Percentiles rank a stretch among this genome's conserved stretches.
Evolutionary conservation across 2,888 invertebrate genomes (phyloP).

Genomic region (Podotricha telesiphe): DNA sequence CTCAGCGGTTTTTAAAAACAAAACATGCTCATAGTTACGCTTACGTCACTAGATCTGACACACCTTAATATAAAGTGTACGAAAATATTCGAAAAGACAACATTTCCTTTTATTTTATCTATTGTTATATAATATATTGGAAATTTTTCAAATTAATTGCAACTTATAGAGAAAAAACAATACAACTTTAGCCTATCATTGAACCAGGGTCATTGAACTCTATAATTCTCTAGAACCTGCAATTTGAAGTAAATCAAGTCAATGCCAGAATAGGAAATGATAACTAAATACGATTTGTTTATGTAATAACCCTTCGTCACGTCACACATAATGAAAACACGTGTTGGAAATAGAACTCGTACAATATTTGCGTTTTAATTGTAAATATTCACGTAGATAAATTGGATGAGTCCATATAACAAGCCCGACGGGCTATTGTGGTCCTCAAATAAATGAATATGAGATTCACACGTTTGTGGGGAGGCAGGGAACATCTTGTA

Average conservation of each 20-base stretch:
- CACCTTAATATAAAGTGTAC: conserved; percentile 19
- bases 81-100: not conserved
- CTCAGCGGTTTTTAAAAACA: conserved; percentile 40
- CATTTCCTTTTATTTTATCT: not conserved
- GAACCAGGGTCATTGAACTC: not conserved
- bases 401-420: not conserved
- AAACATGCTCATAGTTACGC: conserved; percentile 23
- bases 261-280: conserved; percentile 12
- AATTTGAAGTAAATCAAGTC: conserved; percentile 10
- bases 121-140: not conserved
- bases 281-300: conserved; percentile 5
- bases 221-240: not conserved
- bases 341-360: not conserved
- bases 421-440: not conserved
- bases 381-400: not conserved
- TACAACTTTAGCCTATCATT: not conserved
- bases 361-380: not conserved
- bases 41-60: conserved; percentile 38
- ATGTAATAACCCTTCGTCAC: conserved; percentile 15
- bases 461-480: too few relatives aligned
- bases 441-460: not conserved
- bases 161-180: not conserved
- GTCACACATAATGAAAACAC: conserved; percentile 12
- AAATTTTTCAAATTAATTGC: not conserved
- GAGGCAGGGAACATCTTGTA: too few relatives aligned